Evolutionary conservation across 2,113 vertebrate species (phyloP).

Genomic region (Myocastor coypus): DNA sequence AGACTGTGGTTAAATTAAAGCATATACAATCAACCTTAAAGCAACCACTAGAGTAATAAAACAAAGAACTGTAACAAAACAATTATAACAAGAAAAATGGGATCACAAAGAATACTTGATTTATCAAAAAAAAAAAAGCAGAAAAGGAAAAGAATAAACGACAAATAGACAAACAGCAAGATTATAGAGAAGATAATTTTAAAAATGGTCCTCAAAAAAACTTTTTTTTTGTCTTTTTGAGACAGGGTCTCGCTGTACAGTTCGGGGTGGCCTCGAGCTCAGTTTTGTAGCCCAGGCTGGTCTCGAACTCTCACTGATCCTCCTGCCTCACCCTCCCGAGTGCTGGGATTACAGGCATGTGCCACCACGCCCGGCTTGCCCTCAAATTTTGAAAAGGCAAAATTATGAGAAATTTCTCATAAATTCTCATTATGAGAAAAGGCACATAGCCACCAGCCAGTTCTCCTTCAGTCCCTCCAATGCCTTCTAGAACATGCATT

Average conservation of each 20-base stretch:
- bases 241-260: too few species aligned
- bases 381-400: not conserved
- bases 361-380: too few species aligned
- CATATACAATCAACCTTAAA: not conserved
- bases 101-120: not conserved
- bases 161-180: not conserved
- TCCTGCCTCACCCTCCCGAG: too few species aligned
- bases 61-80: not conserved
- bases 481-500: not conserved
- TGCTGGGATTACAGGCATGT: too few species aligned
- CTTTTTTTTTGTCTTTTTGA: too few species aligned
- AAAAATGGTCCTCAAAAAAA: not conserved
- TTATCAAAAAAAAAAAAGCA: conserved; percentile 34
- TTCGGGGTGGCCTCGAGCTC: too few species aligned
- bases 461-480: too few species aligned
- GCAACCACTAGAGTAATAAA: not conserved
- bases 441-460: not conserved
- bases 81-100: not conserved
- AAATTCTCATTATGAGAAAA: not conserved
- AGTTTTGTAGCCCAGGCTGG: too few species aligned
- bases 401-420: too few species aligned
- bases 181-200: not conserved
- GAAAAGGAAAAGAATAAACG: not conserved
- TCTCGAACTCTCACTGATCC: too few species aligned
- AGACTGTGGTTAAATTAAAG: not conserved